Conservation (phyloP, 2,888 invertebrate species). For the Caenorhabditis sp. region DNA sequence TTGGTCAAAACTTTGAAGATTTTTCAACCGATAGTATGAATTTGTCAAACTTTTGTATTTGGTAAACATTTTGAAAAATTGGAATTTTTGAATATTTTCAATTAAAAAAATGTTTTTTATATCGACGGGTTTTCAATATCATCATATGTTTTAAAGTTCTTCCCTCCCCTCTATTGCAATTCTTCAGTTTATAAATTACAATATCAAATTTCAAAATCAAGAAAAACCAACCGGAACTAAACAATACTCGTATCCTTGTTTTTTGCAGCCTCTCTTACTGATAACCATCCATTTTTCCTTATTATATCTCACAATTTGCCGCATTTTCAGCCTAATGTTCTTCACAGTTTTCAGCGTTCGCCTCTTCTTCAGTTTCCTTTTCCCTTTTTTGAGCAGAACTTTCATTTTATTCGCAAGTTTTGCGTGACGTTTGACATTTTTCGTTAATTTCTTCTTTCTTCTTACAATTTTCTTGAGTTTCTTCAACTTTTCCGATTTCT, state of each 20-base stretch:
- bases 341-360: not conserved
- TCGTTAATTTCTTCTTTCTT: not conserved
- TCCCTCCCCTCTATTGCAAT: too few relatives aligned
- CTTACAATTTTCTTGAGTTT: not conserved
- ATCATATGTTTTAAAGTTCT: too few relatives aligned
- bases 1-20: too few relatives aligned
- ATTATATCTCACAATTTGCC: not conserved
- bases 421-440: not conserved
- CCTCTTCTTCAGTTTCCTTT: not conserved
- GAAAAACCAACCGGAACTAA: conserved; percentile 16
- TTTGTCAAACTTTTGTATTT: too few relatives aligned
- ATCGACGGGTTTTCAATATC: too few relatives aligned
- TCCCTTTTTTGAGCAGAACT: not conserved
- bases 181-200: too few relatives aligned
- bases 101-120: too few relatives aligned
- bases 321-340: not conserved
- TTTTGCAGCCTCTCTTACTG: conserved; percentile 17
- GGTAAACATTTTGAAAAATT: too few relatives aligned
- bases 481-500: not conserved
- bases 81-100: too few relatives aligned
- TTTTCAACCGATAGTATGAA: too few relatives aligned
- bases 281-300: conserved; percentile 18
- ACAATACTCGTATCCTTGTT: conserved; percentile 20
- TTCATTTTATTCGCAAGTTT: not conserved
- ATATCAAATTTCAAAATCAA: too few relatives aligned